Evolutionary conservation across 2,113 vertebrate species (phyloP), one percentile per base, ranked within the genome.

Genomic region (Connochaetes taurinus): DNA sequence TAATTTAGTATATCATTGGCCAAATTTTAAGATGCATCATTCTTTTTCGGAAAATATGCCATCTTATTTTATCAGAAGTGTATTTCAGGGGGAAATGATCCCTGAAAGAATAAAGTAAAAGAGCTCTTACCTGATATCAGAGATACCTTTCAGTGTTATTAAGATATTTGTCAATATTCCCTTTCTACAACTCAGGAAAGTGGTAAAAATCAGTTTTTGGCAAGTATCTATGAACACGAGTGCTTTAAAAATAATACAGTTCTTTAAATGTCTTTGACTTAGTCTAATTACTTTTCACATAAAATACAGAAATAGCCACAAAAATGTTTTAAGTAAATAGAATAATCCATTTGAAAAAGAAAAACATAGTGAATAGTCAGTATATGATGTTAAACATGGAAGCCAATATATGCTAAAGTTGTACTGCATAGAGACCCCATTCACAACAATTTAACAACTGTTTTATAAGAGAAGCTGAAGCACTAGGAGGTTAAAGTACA

Each of bases 181-280:
- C 36, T 47, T 93, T 83, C 8, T 81, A 95, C 6, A 86, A 95
- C 47, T 95, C 55, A 92, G 62, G 29, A 12, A 23, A 91, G 9
- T 90, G 43, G 8, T 87, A 8, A 95, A 92, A 98, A 95, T 31
- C 36, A 94, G 19, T 87, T 21, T 94, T 92, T 90, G 81, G 10
- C 47, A 97, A 94, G 36, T 78, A 96, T 74, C 45, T 47, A 82
- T 43, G n/a, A 93, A 83, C 21, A 97, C 10, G 33, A 74, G 14
- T 91, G 33, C 67, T 96, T 97, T 94, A 80, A 96, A 98, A 95
- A 92, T 58, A 97, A 93, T 90, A 40, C 5, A 89, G 14, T 14
- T 97, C 83, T 84, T 93, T 84, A 97, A 97, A 52, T 95, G 6
- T 95, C 50, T 93, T 57, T 95, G 11, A 92, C 86, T 94, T 71